Evolutionary conservation across 2,888 invertebrate genomes (phyloP), one percentile per base, ranked within the genome.

Genomic region (Timema podura): DNA sequence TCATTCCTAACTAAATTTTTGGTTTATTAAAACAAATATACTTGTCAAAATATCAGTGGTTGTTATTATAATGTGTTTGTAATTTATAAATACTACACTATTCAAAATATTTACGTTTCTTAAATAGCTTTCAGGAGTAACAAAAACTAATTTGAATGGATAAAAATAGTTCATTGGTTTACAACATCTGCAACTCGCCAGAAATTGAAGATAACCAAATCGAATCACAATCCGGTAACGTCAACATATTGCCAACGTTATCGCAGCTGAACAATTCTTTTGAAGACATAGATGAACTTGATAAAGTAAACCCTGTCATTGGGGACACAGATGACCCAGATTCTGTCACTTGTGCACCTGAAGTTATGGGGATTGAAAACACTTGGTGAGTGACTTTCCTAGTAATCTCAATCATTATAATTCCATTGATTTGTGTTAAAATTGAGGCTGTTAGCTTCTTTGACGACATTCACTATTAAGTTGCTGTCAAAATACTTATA

Each of bases 361-460:
- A 70, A 70, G 68, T 77, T 30, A 83, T 83, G 82, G 82, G 82
- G 70, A 80, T 83, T 73, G 83, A 82, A 76, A 82, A 82, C 75
- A 81, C 82, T 70, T 83, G 83, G 83, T 80, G 74, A 74, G 76
- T 74, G 67, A 30, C 46, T n/a, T n/a, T n/a, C n/a, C n/a, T n/a
- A n/a, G n/a, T n/a, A n/a, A n/a, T n/a, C n/a, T n/a, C n/a, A n/a
- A n/a, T n/a, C n/a, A n/a, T n/a, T n/a, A n/a, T n/a, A n/a, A n/a
- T n/a, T n/a, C n/a, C n/a, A n/a, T n/a, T n/a, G n/a, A n/a, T n/a
- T n/a, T n/a, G n/a, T n/a, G n/a, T n/a, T n/a, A n/a, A n/a, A n/a
- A n/a, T n/a, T n/a, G n/a, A n/a, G n/a, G n/a, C n/a, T n/a, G n/a
- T n/a, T n/a, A 64, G 44, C n/a, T 16, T 6, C 13, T 16, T 15